phyloP scores from a whole-genome alignment of 2,113 vertebrate genomes.

The Tyrannus savana region DNA sequence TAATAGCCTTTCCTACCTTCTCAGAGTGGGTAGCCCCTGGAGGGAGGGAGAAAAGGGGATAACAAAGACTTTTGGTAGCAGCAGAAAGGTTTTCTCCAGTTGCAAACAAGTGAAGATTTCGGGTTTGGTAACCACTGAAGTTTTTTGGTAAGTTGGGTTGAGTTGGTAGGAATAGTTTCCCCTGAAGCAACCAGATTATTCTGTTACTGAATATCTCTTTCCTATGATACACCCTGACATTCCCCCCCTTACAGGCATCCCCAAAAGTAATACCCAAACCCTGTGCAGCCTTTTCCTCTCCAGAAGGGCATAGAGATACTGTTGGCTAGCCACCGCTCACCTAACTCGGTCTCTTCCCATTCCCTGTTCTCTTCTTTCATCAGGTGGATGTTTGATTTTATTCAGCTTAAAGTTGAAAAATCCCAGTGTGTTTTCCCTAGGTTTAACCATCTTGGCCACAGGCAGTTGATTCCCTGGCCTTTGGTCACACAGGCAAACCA shows the following conservation, averaged over 20 bases:
- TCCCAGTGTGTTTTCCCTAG: accelerated
- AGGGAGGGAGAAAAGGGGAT: background rate
- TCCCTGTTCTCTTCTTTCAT: slow-evolving; percentile 39
- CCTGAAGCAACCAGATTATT: too few species aligned
- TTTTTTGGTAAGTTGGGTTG: background rate
- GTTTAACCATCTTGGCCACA: background rate
- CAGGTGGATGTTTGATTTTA: background rate
- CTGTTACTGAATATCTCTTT: too few species aligned
- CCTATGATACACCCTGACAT: too few species aligned
- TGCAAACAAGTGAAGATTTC: background rate
- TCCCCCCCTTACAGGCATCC: too few species aligned
- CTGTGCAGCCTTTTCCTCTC: too few species aligned
- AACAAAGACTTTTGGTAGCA: background rate
- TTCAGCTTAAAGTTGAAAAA: background rate
- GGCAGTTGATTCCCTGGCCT: too few species aligned
- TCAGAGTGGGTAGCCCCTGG: background rate
- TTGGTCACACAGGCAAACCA: background rate
- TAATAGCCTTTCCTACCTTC: background rate
- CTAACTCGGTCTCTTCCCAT: background rate
- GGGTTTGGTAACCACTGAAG: background rate
- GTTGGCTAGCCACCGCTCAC: accelerated
- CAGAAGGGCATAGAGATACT: too few species aligned
- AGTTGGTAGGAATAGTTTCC: too few species aligned
- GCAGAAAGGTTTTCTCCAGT: background rate
- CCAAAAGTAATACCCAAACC: too few species aligned